Evolutionary conservation across 2,797 vertebrate genomes (phyloP).

Genomic region (Enteromius paludinosus): DNA sequence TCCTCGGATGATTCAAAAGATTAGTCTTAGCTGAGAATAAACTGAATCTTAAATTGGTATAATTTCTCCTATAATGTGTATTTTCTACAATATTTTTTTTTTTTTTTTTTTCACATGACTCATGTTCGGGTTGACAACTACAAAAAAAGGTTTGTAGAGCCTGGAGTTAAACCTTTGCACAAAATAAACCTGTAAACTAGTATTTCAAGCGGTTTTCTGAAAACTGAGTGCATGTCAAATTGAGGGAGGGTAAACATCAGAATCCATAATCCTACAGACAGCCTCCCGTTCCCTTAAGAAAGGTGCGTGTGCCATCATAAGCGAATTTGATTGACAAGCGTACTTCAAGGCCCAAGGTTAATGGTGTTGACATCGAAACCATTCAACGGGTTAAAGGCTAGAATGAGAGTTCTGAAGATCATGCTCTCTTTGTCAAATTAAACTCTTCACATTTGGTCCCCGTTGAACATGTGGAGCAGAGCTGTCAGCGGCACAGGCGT

Average conservation of each 20-base stretch:
- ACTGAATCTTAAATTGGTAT: neutral
- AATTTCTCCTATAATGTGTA: neutral
- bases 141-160: neutral
- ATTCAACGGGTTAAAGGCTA: slow-evolving; percentile 39
- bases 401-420: slow-evolving; percentile 39
- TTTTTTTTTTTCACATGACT: neutral
- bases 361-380: slow-evolving; percentile 57
- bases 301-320: neutral
- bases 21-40: neutral
- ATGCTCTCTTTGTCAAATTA: slow-evolving; percentile 44
- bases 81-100: neutral
- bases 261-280: slow-evolving; percentile 21
- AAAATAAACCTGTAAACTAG: neutral
- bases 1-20: neutral
- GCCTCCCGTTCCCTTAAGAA: slow-evolving; percentile 32
- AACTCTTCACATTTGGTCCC: slow-evolving; percentile 39
- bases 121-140: neutral
- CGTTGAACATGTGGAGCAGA: slow-evolving; percentile 50
- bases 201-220: neutral
- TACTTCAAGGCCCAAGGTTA: slow-evolving; percentile 56
- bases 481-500: slow-evolving; percentile 54
- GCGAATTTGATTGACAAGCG: slow-evolving; percentile 43
- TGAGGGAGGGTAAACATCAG: neutral
- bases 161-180: neutral
- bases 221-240: neutral